Conservation (phyloP, 2,797 vertebrate genomes). For the Melanotaenia pygmaea region DNA sequence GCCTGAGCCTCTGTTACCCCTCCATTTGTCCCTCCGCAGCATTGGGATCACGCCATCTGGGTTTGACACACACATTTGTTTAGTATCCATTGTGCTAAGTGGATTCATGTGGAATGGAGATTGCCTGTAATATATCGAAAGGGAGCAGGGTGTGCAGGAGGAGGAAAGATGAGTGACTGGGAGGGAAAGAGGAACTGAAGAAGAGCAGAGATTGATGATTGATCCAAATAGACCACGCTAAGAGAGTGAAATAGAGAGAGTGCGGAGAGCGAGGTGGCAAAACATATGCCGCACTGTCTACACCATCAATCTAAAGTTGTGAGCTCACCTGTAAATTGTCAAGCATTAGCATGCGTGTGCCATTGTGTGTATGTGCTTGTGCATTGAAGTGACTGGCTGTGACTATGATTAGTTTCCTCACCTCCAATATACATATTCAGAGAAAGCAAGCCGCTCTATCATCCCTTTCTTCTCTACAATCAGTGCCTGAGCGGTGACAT, state of each 20-base stretch:
- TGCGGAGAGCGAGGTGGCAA: slow-evolving; percentile 55
- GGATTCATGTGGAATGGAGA: slow-evolving; percentile 70
- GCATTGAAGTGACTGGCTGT: slow-evolving; percentile 39
- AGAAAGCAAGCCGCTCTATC: slow-evolving; percentile 64
- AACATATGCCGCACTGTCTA: slow-evolving; percentile 75
- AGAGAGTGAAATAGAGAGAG: slow-evolving; percentile 58
- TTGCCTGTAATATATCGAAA: slow-evolving; percentile 59
- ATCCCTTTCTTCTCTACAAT: slow-evolving; percentile 50
- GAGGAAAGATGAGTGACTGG: slow-evolving; percentile 22
- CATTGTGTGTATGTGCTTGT: slow-evolving; percentile 26
- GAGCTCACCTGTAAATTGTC: slow-evolving; percentile 75
- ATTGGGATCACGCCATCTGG: slow-evolving; percentile 56
- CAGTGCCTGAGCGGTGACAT: slow-evolving; percentile 28
- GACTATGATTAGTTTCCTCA: slow-evolving; percentile 73
- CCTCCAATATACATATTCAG: slow-evolving; percentile 74
- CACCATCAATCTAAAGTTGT: slow-evolving; percentile 77
- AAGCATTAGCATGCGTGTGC: slow-evolving; percentile 54
- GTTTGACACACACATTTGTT: slow-evolving; percentile 71
- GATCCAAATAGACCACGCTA: slow-evolving; percentile 63
- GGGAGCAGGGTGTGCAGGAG: slow-evolving; percentile 31
- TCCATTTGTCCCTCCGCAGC: slow-evolving; percentile 35
- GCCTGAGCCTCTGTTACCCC: slow-evolving; percentile 12
- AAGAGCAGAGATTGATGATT: slow-evolving; percentile 68
- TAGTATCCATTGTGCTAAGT: slow-evolving; percentile 64
- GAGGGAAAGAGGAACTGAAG: slow-evolving; percentile 22